Evolutionary conservation across 2,888 invertebrate species (phyloP).

Genomic region (Rapana venosa): DNA sequence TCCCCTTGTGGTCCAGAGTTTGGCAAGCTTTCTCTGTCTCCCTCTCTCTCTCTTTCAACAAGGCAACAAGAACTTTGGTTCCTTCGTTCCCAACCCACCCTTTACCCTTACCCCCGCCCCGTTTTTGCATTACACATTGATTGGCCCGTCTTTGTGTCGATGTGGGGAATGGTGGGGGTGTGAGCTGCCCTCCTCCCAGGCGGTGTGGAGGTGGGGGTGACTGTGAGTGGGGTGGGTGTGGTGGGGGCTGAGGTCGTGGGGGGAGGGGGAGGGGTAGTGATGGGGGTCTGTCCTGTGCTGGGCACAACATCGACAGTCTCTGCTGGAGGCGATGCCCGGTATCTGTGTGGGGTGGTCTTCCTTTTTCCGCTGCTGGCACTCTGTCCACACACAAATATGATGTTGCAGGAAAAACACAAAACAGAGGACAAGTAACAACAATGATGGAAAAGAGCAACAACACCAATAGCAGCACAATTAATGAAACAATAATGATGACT

Average conservation of each 20-base stretch:
- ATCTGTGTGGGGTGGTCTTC: background rate
- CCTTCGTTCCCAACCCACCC: background rate
- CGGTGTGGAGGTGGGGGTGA: background rate
- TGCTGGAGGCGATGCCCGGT: background rate
- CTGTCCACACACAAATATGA: conserved; percentile 10
- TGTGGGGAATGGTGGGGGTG: conserved; percentile 28
- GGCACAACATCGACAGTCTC: conserved; percentile 23
- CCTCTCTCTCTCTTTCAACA: background rate
- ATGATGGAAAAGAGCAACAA: too few species aligned
- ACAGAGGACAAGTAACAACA: too few species aligned
- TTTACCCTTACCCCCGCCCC: background rate
- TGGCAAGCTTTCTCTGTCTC: background rate
- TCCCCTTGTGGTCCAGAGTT: background rate
- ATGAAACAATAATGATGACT: too few species aligned
- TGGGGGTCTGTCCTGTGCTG: conserved; percentile 22
- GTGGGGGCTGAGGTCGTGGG: background rate
- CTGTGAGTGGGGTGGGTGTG: conserved; percentile 27
- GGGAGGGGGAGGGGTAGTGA: conserved; percentile 13
- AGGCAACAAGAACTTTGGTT: conserved; percentile 2
- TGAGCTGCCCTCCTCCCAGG: background rate
- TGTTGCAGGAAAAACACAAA: too few species aligned
- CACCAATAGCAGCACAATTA: too few species aligned
- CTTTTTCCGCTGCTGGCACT: conserved; percentile 22
- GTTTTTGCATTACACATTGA: conserved; percentile 20
- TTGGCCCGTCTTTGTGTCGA: conserved; percentile 30